Base-by-base conservation (phyloP, 2,888 invertebrate species). In the Operophtera brumata region DNA sequence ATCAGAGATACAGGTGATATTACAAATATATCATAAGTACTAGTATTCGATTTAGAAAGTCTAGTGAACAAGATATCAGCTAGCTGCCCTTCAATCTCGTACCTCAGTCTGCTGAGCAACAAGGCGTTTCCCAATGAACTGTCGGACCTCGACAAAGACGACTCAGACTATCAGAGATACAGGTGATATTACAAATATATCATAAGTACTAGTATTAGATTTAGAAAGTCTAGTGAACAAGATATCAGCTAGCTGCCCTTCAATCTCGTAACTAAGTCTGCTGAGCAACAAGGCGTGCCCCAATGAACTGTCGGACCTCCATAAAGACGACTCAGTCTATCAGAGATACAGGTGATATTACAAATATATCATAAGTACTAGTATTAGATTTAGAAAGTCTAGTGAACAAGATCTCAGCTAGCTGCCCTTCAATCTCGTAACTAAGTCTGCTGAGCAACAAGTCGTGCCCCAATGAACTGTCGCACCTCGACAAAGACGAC, bases 281-380 rank as follows among this genome's bases (percentile, higher is more conserved):
- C 91, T 98, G 10, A 97, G 97, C 41, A 98, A 98, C 87, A 93
- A 94, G 61, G 96, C 96, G 1, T 98, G 97, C 76, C 97, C 98
- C 0, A 93, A 95, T 77, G 93, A 94, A 65, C 85, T 95, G 9
- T 94, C 94, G 1, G 92, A 93, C 70, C 73, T 84, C 1, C 91
- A 92, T 40, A 93, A 93, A 67, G 96, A 96, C 74, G 96, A 96
- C 59, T 94, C 94, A 25, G 97, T 97, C 80, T 97, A 97, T 75
- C 93, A 94, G 72, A 90, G 95, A 93, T 94, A 61, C n/a, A n/a
- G n/a, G n/a, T n/a, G n/a, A n/a, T n/a, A n/a, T n/a, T n/a, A n/a
- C n/a, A n/a, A n/a, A n/a, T n/a, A n/a, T n/a, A n/a, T n/a, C n/a
- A n/a, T n/a, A n/a, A n/a, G n/a, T n/a, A n/a, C n/a, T n/a, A n/a